These are phyloP conservation scores for Philypnodon macrostomus DNA, from an alignment of 2,797 vertebrate species.

Conservation along the genomic window DNA sequence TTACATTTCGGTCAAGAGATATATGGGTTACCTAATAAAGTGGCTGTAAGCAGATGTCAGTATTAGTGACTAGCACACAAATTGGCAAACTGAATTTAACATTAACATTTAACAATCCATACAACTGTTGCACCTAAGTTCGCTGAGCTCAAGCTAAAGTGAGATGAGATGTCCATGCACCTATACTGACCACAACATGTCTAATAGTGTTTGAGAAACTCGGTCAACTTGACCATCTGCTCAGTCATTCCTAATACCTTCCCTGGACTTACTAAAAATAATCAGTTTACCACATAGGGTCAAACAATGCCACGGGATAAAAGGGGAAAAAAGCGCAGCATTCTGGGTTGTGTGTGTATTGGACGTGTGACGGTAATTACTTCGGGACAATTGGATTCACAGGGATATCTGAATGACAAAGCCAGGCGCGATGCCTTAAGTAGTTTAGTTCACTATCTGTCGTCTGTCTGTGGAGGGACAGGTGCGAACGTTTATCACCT, in stretches of 20 bases:
- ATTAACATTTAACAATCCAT: not conserved
- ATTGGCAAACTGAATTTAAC: too few species aligned
- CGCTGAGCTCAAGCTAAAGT: not conserved
- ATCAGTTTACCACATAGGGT: conserved; percentile 2
- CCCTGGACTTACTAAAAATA: conserved; percentile 23
- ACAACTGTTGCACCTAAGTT: not conserved
- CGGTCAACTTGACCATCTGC: conserved; percentile 62
- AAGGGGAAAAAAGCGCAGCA: too few species aligned
- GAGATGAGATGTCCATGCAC: not conserved
- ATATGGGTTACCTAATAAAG: too few species aligned
- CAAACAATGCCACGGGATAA: not conserved
- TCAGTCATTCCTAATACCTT: conserved; percentile 51
- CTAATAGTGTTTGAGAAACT: conserved; percentile 23
- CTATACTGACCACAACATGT: conserved; percentile 9
- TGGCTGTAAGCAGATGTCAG: too few species aligned
- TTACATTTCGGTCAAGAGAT: too few species aligned
- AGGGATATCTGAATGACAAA: conserved; percentile 1
- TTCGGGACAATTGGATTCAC: not conserved
- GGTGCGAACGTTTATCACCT: conserved; percentile 32
- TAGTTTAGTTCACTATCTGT: conserved; percentile 2
- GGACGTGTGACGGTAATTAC: not conserved
- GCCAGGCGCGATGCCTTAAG: not conserved
- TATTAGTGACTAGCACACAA: too few species aligned
- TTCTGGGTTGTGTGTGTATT: too few species aligned
- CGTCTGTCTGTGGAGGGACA: not conserved